Base-by-base conservation (phyloP, 2,888 invertebrate species). In the Salticus scenicus region DNA sequence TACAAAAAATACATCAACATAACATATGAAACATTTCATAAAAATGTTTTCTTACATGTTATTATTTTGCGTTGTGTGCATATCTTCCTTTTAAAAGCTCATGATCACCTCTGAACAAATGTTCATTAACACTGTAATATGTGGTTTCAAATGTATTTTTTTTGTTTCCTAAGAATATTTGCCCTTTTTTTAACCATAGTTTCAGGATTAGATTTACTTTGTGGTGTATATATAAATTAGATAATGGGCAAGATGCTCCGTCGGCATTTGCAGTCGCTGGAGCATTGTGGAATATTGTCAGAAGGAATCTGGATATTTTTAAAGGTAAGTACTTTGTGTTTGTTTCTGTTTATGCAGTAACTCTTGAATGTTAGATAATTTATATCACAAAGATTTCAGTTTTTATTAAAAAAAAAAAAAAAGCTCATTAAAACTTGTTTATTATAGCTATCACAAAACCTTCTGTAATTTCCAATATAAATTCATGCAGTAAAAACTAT, bases 211-310 rank as follows among this genome's bases (percentile, higher is more conserved):
- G 72, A 67, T 67, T 67, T 77, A 83, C 72, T 77, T 83, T 83
- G 37, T 83, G 66, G 66, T 76, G 47, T 83, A 66, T 83, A 66
- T 83, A 77, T 77, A 77, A 67, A 83, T 83, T 83, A 83, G 83
- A 83, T 83, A 77, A 83, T 83, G 83, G 77, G 63, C 83, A 77
- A 77, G 83, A 72, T 77, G 83, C 72, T 77, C 83, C 67, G 57
- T 77, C 83, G 72, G 77, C 77, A 70, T 73, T 72, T 72, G 83
- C 77, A 71, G 82, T 80, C 80, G 73, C 33, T 83, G 83, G 83
- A 83, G 76, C 83, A 72, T 47, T 57, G 51, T 51, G 66, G 72
- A 28, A 66, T 51, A 20, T 30, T 33, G 72, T 67, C 42, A 20
- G 72, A 63, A 66, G 57, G 30, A 27, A 8, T 24, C n/a, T 51